Evolutionary conservation across 2,888 invertebrate species (phyloP).

Genomic region (Drosophila multiciliata): DNA sequence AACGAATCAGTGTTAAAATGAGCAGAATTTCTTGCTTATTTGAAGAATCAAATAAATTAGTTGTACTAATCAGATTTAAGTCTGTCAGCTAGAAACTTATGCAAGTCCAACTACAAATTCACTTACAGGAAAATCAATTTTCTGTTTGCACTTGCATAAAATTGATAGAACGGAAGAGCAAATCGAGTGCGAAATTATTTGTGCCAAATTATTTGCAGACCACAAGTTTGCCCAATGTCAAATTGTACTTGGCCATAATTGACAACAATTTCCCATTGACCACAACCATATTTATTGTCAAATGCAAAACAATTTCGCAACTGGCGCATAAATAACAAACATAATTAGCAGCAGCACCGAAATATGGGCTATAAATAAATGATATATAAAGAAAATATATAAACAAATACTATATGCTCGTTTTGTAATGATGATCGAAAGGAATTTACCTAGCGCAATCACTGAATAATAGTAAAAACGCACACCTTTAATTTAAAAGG

Average conservation of each 20-base stretch:
- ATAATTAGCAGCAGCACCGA: slow-evolving; percentile 37
- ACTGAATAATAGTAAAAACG: neutral
- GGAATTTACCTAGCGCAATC: neutral
- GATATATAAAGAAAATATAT: neutral
- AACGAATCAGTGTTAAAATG: neutral
- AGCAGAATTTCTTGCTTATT: neutral
- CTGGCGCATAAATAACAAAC: slow-evolving; percentile 53
- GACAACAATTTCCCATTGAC: slow-evolving; percentile 31
- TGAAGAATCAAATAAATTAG: neutral
- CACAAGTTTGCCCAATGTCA: slow-evolving; percentile 11
- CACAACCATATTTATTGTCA: slow-evolving; percentile 24
- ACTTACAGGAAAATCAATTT: neutral
- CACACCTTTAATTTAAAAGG: neutral
- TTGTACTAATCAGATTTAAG: neutral
- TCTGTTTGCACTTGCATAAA: neutral
- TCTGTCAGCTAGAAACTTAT: neutral
- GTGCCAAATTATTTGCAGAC: slow-evolving; percentile 29
- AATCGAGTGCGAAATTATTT: slow-evolving; percentile 31
- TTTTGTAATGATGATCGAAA: neutral
- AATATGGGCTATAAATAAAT: neutral
- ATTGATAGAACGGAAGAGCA: slow-evolving; percentile 18
- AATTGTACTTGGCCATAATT: slow-evolving; percentile 34
- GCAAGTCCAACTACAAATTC: neutral
- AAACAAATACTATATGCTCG: neutral
- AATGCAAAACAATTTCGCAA: slow-evolving; percentile 37